These are phyloP conservation scores for Megathymus violae DNA, from an alignment of 1,140 invertebrate species.

Conservation along the genomic window DNA sequence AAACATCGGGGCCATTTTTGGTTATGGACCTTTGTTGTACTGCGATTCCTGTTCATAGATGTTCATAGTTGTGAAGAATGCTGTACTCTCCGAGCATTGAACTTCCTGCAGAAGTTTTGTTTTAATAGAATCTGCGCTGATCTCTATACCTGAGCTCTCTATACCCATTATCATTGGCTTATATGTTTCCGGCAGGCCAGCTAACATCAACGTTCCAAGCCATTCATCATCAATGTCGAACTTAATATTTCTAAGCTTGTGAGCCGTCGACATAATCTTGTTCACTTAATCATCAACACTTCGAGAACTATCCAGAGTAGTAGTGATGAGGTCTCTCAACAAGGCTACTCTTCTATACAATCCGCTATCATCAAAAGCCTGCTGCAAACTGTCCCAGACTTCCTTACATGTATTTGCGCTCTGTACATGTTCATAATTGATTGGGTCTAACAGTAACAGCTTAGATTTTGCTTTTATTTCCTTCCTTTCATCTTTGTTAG, in stretches of 20 bases:
- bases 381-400: constrained; percentile 42
- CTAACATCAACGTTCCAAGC: constrained; percentile 60
- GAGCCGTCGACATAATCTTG: constrained; percentile 44
- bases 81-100: constrained; percentile 35
- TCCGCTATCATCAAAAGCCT: constrained; percentile 53
- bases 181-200: constrained; percentile 64
- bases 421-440: constrained; percentile 35
- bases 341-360: constrained; percentile 46
- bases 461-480: constrained; percentile 20
- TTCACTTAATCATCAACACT: constrained; percentile 43
- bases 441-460: constrained; percentile 8
- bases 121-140: constrained; percentile 65
- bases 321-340: constrained; percentile 42
- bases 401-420: constrained; percentile 43
- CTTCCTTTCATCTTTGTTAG: not conserved
- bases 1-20: constrained; percentile 38
- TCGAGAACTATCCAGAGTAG: constrained; percentile 39
- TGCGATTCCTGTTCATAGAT: constrained; percentile 1
- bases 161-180: constrained; percentile 74
- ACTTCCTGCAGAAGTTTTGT: constrained; percentile 66
- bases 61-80: constrained; percentile 38
- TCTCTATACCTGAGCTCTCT: constrained; percentile 50
- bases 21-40: no score
- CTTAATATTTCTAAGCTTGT: constrained; percentile 56
- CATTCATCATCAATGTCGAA: constrained; percentile 67